Evolutionary conservation across 2,113 vertebrate species (phyloP), one percentile per base, ranked within the genome.

Genomic region (Noturus placidus): DNA sequence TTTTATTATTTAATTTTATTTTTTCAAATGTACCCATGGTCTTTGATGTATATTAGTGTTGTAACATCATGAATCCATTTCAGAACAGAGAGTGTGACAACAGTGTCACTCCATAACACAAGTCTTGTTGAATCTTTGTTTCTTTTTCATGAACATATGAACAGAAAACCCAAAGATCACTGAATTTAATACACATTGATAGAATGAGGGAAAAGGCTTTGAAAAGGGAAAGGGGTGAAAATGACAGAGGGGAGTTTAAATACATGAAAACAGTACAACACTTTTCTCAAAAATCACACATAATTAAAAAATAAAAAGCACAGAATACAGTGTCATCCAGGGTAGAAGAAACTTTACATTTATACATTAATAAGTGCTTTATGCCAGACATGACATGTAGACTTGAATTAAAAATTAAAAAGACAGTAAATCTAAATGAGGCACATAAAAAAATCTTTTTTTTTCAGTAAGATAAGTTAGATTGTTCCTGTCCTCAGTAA

Each of bases 41-140:
- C 90, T 91, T 93, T 91, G 87, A 91, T 92, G 92, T 94, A 94
- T 92, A 92, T 94, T 94, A 94, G 94, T 94, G 94, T 96, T 93
- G 92, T 94, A 92, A 93, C 90, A 89, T 93, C 93, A 94, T 91
- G 90, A 90, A 92, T 92, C 91, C 90, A 91, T 93, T 92, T 93
- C 90, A 93, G 92, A 94, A 92, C 85, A 89, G 92, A 92, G 88
- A 91, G 86, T 90, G 90, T 86, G 90, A 87, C 88, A 88, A 92
- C 89, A 84, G 91, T 91, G 92, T 88, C 89, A 90, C 91, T 85
- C 91, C 86, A 61, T 87, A 90, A 92, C 90, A 86, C 90, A 86
- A 90, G 65, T 88, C 90, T 90, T 50, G 81, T 84, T 72, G 74
- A 88, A 83, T 86, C 76, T 82, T 86, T 87, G 90, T 86, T 74